Base-by-base conservation (phyloP, 2,888 invertebrate genomes). In the Camponotus fellah region DNA sequence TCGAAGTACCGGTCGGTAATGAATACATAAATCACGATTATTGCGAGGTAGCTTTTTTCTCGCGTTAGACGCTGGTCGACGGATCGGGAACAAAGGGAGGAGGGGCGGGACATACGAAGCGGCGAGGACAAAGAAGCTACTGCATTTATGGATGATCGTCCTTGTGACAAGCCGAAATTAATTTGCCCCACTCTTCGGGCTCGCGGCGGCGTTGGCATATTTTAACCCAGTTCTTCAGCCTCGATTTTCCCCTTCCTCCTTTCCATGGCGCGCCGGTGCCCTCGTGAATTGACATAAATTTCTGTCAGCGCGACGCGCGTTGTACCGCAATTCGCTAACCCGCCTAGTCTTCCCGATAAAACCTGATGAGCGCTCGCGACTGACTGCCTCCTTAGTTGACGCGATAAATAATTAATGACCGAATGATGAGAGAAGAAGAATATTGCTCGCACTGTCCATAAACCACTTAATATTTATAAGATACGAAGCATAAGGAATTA, bases 331-430 rank as follows among this genome's bases (percentile, higher is more conserved):
- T 91, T 89, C 87, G 89, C 87, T 86, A 91, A 89, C 88, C 85
- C 85, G 82, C 75, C 75, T 65, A 75, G 82, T 69, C 87, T 84
- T 88, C 86, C 87, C 89, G 88, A 89, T 90, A 90, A 90, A 90
- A 90, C 88, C 86, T 88, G 87, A 83, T 68, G 82, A 86, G 75
- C 69, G 83, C 80, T 84, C 88, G 87, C 87, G 83, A 75, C 81
- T 86, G 88, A 85, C 90, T 88, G 85, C 76, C 85, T 91, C 87
- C 91, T 88, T 87, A 82, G 88, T 92, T 92, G 92, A 92, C 92
- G 92, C 93, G 92, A 93, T 94, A 94, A 94, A 94, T 94, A 94
- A 94, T 94, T 94, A 94, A 94, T 94, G 93, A 93, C 91, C 88
- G 88, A 89, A 88, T 21, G 82, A 74, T 32, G 40, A 60, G 14